Base-by-base conservation (phyloP, 2,888 invertebrate species). In the Chesias legatella region DNA sequence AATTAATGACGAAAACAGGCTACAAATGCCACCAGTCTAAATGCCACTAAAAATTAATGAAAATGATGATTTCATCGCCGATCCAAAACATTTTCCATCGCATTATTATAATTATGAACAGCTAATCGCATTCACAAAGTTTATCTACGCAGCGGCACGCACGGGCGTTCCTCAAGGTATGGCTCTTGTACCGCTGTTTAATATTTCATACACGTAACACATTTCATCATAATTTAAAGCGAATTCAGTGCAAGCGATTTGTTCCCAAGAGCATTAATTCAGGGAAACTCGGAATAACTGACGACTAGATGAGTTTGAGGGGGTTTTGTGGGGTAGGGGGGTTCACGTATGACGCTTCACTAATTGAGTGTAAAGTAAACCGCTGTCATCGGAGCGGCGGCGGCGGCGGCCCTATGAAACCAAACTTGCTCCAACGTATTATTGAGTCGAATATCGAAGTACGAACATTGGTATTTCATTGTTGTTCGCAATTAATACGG, bases 301-400 rank as follows among this genome's bases (percentile, higher is more conserved):
- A 51, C 52, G 46, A 52, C 50, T 52, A 48, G 52, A 51, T 53
- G 51, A 53, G 48, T 53, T 44, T 41, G 40, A 28, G 33, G 46
- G 30, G 35, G 40, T 13, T 4, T 34, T 25, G 34, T 25, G 38
- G 31, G 37, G 31, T 39, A 39, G 37, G 35, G 38, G 42, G 50
- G 59, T 57, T 58, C 63, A 63, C 66, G 64, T 70, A 68, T 67
- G 67, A 64, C 58, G 67, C 61, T 63, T 54, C 67, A 63, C 71
- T 75, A 75, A 75, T 75, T 75, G 73, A 75, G 73, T 75, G 74
- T 73, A 72, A 71, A 74, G 67, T 67, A 73, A 73, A 72, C 73
- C 73, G 61, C 66, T 67, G 69, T 69, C 68, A 70, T 67, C 63
- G 63, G 65, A 58, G 60, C 61, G 59, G 60, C 62, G 60, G 61